Evolutionary conservation across 2,797 vertebrate species (phyloP).

Genomic region (Meda fulgida): DNA sequence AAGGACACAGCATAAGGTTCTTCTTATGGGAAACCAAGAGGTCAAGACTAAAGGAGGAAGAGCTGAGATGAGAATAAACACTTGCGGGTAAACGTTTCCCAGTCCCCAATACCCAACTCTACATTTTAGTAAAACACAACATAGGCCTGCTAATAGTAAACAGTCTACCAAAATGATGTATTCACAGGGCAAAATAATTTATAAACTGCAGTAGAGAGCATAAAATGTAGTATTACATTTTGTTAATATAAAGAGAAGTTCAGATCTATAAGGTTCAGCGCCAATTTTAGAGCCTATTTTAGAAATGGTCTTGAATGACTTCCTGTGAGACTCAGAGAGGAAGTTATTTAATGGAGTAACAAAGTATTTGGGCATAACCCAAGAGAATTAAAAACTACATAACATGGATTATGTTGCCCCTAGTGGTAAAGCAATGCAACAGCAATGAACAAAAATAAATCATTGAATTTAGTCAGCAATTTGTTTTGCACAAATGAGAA

Average conservation of each 20-base stretch:
- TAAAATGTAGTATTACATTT: conserved; percentile 2
- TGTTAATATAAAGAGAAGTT: conserved; percentile 17
- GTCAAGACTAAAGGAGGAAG: conserved; percentile 26
- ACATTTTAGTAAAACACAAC: not conserved
- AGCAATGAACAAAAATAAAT: conserved; percentile 52
- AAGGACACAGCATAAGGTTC: conserved; percentile 75
- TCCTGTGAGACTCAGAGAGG: conserved; percentile 40
- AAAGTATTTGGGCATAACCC: conserved; percentile 20
- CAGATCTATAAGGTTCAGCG: not conserved
- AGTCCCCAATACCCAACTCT: not conserved
- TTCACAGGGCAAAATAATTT: not conserved
- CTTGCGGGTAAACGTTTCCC: not conserved
- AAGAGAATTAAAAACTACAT: conserved; percentile 46
- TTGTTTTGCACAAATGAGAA: not conserved
- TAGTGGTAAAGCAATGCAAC: conserved; percentile 70
- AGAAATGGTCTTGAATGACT: conserved; percentile 28
- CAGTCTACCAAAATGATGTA: not conserved
- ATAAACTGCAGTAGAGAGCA: not conserved
- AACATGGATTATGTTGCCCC: conserved; percentile 72
- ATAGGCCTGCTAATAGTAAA: not conserved
- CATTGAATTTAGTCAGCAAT: not conserved
- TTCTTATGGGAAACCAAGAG: conserved; percentile 42
- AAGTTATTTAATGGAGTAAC: conserved; percentile 31
- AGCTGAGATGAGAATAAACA: not conserved
- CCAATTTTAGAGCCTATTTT: conserved; percentile 28